Evolutionary conservation across 2,113 vertebrate species (phyloP).

Genomic region (Stomatorhinus ivindoensis): DNA sequence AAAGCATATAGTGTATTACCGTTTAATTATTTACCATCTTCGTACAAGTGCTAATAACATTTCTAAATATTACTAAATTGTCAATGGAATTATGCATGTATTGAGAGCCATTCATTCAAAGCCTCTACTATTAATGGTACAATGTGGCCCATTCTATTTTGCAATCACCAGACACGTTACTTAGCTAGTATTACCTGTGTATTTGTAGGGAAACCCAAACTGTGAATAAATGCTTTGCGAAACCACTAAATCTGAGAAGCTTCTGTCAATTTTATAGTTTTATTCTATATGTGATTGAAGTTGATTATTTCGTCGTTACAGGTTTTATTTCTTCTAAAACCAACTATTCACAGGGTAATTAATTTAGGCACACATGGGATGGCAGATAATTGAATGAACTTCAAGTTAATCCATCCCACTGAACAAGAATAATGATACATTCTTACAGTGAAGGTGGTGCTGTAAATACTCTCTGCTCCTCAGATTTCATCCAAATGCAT

Average conservation of each 20-base stretch:
- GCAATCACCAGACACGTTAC: neutral
- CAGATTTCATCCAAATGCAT: constrained; percentile 26
- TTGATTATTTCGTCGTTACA: constrained; percentile 26
- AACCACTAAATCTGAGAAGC: constrained; percentile 2
- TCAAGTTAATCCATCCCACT: constrained; percentile 53
- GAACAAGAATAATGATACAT: constrained; percentile 59
- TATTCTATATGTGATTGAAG: constrained; percentile 28
- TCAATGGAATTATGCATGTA: neutral
- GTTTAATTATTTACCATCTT: neutral
- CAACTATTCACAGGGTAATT: constrained; percentile 34
- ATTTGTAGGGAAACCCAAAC: neutral
- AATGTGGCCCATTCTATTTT: neutral
- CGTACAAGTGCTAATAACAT: neutral
- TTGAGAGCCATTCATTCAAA: neutral
- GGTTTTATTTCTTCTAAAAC: constrained; percentile 35
- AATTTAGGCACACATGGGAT: constrained; percentile 24
- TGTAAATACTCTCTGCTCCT: constrained; percentile 25
- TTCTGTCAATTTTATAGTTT: neutral
- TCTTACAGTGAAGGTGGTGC: constrained; percentile 33
- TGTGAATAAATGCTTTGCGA: neutral
- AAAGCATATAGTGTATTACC: neutral
- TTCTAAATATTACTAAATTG: neutral
- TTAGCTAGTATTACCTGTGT: neutral
- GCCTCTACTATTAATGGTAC: neutral
- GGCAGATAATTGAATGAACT: constrained; percentile 46